Percentiles rank a stretch among this genome's conserved stretches.
These are phyloP conservation scores for Choreutis nemorana DNA, from an alignment of 2,888 invertebrate species.

Conservation along the genomic window DNA sequence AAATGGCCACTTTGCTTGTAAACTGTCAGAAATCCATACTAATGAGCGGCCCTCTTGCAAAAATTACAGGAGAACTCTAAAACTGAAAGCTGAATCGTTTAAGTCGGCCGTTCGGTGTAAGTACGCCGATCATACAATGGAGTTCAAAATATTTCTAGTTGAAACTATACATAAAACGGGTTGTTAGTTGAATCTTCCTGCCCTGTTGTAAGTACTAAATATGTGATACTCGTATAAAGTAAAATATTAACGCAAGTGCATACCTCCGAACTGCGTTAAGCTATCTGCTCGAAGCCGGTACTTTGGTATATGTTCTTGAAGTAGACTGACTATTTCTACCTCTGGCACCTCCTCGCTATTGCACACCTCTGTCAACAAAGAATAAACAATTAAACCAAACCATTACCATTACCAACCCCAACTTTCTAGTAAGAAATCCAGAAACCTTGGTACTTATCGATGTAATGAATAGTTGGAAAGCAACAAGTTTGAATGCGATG, in stretches of 20 bases:
- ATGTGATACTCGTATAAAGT: slow-evolving; percentile 3
- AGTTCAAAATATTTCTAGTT: too few species aligned
- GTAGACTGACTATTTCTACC: slow-evolving; percentile 93
- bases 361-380: slow-evolving; percentile 81
- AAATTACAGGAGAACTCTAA: too few species aligned
- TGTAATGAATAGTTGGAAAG: slow-evolving; percentile 31
- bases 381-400: slow-evolving; percentile 14
- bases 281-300: slow-evolving; percentile 95
- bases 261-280: slow-evolving; percentile 90
- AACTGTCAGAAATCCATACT: too few species aligned
- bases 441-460: slow-evolving; percentile 19
- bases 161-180: too few species aligned
- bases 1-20: too few species aligned
- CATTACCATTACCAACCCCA: slow-evolving; percentile 3
- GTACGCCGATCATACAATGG: too few species aligned
- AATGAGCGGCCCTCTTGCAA: too few species aligned
- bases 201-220: neutral
- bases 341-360: slow-evolving; percentile 92
- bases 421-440: slow-evolving; percentile 17
- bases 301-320: slow-evolving; percentile 94
- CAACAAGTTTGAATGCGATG: slow-evolving; percentile 29
- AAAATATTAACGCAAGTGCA: neutral
- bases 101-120: too few species aligned
- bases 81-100: too few species aligned
- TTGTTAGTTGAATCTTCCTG: neutral